These are phyloP conservation scores for Rhinophrynus dorsalis DNA, from an alignment of 2,797 vertebrate species.

Conservation along the genomic window DNA sequence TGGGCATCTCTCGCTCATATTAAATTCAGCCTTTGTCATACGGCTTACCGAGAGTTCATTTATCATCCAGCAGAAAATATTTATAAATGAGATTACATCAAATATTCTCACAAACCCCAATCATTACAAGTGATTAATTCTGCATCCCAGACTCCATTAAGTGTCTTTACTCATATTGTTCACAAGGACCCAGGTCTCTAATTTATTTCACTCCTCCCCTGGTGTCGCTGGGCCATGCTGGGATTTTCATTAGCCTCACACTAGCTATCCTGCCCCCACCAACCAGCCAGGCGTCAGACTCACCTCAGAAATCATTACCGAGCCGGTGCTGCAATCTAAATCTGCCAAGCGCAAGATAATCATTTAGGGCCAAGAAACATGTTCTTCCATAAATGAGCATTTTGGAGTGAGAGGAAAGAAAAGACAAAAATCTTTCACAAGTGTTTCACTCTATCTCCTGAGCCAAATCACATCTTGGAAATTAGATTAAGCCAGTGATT, in stretches of 20 bases:
- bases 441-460: constrained; percentile 12
- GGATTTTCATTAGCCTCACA: constrained; percentile 82
- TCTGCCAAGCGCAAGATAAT: constrained; percentile 70
- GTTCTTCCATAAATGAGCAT: constrained; percentile 62
- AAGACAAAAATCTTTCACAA: constrained; percentile 2
- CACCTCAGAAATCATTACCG: constrained; percentile 79
- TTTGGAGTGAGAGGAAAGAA: constrained; percentile 42
- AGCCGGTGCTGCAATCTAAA: constrained; percentile 71
- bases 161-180: constrained; percentile 55
- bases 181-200: constrained; percentile 54
- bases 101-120: constrained; percentile 59
- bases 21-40: constrained; percentile 53
- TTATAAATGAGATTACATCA: constrained; percentile 67
- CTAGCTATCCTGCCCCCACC: constrained; percentile 70
- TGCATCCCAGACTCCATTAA: constrained; percentile 59
- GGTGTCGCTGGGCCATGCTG: constrained; percentile 56
- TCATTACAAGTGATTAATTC: constrained; percentile 68
- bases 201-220: constrained; percentile 58
- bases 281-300: constrained; percentile 73
- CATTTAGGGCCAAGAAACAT: constrained; percentile 59
- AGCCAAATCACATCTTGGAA: constrained; percentile 18
- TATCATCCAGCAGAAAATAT: constrained; percentile 58
- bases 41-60: constrained; percentile 45
- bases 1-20: constrained; percentile 37
- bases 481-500: no score